Base-by-base conservation (phyloP, 2,797 vertebrate genomes). In the Euthynnus affinis region DNA sequence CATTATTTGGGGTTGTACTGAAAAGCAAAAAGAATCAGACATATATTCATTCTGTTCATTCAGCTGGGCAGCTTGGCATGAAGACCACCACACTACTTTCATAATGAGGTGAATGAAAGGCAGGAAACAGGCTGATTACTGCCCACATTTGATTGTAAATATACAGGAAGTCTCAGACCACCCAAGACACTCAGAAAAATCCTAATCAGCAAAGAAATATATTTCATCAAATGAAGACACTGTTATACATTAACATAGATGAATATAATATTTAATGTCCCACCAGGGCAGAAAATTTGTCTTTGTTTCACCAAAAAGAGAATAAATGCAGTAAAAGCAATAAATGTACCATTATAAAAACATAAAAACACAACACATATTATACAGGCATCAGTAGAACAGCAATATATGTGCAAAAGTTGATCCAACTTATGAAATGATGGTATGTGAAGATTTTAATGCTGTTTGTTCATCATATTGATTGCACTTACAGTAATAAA, bases 151-250 rank as follows among this genome's bases (percentile, higher is more conserved):
- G 18, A 76, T 64, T 77, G 81, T 77, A 62, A 76, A 77, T 59
- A 75, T 37, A 56, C 71, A 80, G 83, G 90, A 90, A 92, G 83
- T 84, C n/a, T 63, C 58, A 80, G 90, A 91, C 91, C 94, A 91
- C 88, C 84, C 85, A 90, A 78, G 62, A 65, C 53, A 74, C 4
- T 12, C 12, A 42, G 22, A 42, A 15, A 53, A 2, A 53, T 32
- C 42, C 34, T 2, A 5, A 53, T 9, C 20, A 15, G 3, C 25
- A 49, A 42, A 9, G 1, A 64, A 34, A 60, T 15, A 27, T 12
- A 9, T 67, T 72, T 57, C 12, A 51, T 42, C 18, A 12, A 17
- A 56, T 9, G 1, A 46, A 46, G 17, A 46, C 6, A 46, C 6
- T 46, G 44, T 46, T 46, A 6, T 18, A 46, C 14, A 42, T 42